Evolutionary conservation across 2,888 invertebrate species (phyloP), one percentile per base, ranked within the genome.

Genomic region (Pseudococcus longispinus): DNA sequence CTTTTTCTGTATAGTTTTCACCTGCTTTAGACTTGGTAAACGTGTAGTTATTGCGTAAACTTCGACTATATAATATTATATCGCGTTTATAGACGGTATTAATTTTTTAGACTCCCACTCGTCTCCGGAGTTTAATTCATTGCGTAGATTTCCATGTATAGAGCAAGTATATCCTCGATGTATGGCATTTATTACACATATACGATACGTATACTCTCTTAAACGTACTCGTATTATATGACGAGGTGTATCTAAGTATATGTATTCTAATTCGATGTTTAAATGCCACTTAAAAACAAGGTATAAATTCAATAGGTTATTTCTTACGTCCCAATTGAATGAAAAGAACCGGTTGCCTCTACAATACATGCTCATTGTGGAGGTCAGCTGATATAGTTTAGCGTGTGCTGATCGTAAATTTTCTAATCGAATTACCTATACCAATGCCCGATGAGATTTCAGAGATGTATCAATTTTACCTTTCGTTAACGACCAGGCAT

Each of bases 401-500:
- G 70, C 70, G 70, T 70, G 70, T 70, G 70, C 70, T 80, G 77
- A 42, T 80, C 77, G 77, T 80, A 80, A 80, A 80, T 80, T 42
- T 80, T 20, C 37, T 26, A 11, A 60, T 60, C 70, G 77, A 80
- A 20, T 42, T 37, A 29, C 42, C 4, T 29, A 80, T 80, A 20
- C 20, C 70, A 23, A 60, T 60, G 60, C 23, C 20, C 70, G 60
- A 60, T 60, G 60, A 60, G 60, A 23, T 60, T 23, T 60, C 20
- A 8, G 55, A 8, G 55, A 55, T 23, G 55, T n/a, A 55, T 55
- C n/a, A 60, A 60, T 60, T 60, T 60, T 55, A 6, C 5, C 2
- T n/a, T 18, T 8, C n/a, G n/a, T 55, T n/a, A n/a, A 20, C 0
- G 55, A n/a, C 55, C 5, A 55, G 13, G 23, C 23, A 60, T 60